Evolutionary conservation across 2,888 invertebrate genomes (phyloP).

Genomic region (Macrosoma leucophasiata): DNA sequence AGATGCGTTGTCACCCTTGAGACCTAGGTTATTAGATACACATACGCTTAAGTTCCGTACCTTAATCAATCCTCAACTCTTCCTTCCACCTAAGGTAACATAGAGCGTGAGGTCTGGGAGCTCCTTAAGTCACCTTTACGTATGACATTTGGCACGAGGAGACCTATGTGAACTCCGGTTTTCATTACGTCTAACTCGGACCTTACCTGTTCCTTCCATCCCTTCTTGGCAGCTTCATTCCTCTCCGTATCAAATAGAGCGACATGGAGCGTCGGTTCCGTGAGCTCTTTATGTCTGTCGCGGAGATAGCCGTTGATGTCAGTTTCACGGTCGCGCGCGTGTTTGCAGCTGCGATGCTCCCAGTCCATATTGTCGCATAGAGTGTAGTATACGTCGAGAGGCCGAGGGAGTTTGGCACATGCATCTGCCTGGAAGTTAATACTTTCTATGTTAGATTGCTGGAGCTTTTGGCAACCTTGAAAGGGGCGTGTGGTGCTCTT

Average conservation of each 20-base stretch:
- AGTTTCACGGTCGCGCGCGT: conserved; percentile 62
- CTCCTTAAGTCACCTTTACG: too few relatives aligned
- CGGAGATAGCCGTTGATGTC: conserved; percentile 60
- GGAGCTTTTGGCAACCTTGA: too few relatives aligned
- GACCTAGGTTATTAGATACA: too few relatives aligned
- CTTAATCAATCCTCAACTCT: too few relatives aligned
- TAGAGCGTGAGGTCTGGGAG: too few relatives aligned
- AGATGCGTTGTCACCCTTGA: too few relatives aligned
- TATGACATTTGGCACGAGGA: too few relatives aligned
- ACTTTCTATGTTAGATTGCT: not conserved
- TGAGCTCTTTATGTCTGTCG: conserved; percentile 56
- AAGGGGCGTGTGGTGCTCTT: too few relatives aligned
- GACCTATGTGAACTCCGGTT: too few relatives aligned
- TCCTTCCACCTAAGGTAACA: too few relatives aligned
- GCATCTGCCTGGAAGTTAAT: conserved; percentile 75
- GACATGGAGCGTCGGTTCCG: conserved; percentile 57
- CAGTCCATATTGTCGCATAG: conserved; percentile 77
- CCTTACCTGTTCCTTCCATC: conserved; percentile 65
- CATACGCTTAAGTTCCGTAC: too few relatives aligned
- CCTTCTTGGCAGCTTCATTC: conserved; percentile 65
- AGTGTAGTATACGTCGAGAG: conserved; percentile 78
- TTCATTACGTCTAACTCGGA: not conserved
- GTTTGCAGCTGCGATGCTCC: conserved; percentile 76
- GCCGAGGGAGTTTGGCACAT: conserved; percentile 71
- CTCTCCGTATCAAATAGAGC: conserved; percentile 73